Base-by-base conservation (phyloP, 2,797 vertebrate genomes). In the Trematomus bernacchii region DNA sequence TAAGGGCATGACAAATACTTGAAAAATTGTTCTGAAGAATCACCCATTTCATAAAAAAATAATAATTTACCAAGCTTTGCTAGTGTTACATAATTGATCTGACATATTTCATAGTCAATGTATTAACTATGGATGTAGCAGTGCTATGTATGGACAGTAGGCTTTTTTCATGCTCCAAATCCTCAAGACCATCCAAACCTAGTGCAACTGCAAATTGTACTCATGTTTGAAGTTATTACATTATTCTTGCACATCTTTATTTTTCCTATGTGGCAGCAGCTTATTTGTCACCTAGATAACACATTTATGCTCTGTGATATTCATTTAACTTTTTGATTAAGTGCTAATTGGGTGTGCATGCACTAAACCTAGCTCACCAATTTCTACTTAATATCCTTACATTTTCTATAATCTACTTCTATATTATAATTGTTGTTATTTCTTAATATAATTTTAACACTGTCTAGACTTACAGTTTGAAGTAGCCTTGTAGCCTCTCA, bases 401-500 rank as follows among this genome's bases (percentile, higher is more conserved):
- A 16, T 37, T 60, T 48, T 10, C 52, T 15, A 3, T 6, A 10
- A 11, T 63, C 3, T 11, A 50, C 10, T 16, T 78, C 18, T 37
- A 19, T 51, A 40, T 51, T 65, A 8, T 52, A 6, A 6, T 42
- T 21, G 14, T 33, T 8, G 1, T 53, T 19, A 30, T 53, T 48
- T 54, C 13, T 40, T 13, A 6, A 7, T 59, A 60, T 19, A 19
- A 48, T 66, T 69, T 46, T 9, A 74, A 69, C 13, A 10, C 37
- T 16, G n/a, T 10, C 42, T 46, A 8, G 40, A 42, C 46, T 40
- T 7, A 61, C 30, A 46, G 23, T 19, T 1, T 33, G 42, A 61
- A 62, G 61, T 53, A 47, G 11, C 21, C n/a, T 37, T 46, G 44
- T 46, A 18, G 65, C 16, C 21, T 47, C 7, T 27, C n/a, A 47